Conservation (phyloP, 2,888 invertebrate species). For the Tipula confusa region DNA sequence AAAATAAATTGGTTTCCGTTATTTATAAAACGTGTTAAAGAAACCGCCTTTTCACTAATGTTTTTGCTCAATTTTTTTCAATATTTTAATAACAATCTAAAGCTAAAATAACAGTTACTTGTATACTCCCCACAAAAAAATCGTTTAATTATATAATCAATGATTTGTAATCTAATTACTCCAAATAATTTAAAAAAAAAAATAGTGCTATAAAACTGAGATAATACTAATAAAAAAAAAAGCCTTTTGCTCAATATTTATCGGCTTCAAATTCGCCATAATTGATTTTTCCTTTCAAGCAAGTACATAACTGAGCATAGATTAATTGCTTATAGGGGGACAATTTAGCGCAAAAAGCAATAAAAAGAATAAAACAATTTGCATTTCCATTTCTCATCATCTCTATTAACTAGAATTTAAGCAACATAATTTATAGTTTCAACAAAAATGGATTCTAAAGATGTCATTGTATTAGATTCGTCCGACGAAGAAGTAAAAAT, state of each 20-base stretch:
- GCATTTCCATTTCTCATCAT: not conserved
- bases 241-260: not conserved
- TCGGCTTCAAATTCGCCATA: not conserved
- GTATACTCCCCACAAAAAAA: too few species aligned
- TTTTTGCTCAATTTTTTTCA: too few species aligned
- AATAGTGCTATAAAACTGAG: not conserved
- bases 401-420: not conserved
- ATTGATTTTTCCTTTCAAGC: not conserved
- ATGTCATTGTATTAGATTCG: conserved; percentile 46
- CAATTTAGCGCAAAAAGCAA: conserved; percentile 12
- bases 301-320: not conserved
- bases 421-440: conserved; percentile 12
- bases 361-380: not conserved
- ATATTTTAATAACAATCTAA: too few species aligned
- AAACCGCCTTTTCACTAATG: too few species aligned
- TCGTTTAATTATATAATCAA: too few species aligned
- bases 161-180: too few species aligned
- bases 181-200: not conserved
- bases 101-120: too few species aligned
- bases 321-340: conserved; percentile 16
- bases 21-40: too few species aligned
- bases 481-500: conserved; percentile 47
- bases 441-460: conserved; percentile 13
- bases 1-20: too few species aligned
- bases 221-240: not conserved